phyloP scores from a whole-genome alignment of 2,113 vertebrate genomes.

The Esox niger region DNA sequence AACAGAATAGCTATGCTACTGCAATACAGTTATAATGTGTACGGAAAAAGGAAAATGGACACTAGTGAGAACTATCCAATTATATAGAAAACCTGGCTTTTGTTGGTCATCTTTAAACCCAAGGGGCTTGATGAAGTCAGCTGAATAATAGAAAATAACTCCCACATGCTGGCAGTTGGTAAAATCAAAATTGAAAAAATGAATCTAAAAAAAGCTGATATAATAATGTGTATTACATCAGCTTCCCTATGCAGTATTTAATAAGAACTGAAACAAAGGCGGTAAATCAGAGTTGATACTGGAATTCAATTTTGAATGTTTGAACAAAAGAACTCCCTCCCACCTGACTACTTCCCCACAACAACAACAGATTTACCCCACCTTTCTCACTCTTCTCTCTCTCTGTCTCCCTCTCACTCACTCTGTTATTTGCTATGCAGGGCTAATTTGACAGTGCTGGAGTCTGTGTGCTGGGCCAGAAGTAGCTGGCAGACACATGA shows the following conservation, averaged over 20 bases:
- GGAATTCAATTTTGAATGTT: constrained; percentile 61
- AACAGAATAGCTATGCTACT: neutral
- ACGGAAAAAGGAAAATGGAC: too few relatives aligned
- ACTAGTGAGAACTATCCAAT: neutral
- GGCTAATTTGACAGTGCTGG: constrained; percentile 78
- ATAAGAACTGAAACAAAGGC: constrained; percentile 14
- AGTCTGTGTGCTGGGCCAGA: constrained; percentile 72
- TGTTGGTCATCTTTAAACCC: too few relatives aligned
- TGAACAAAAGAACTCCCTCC: constrained; percentile 63
- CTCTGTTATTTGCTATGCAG: constrained; percentile 79
- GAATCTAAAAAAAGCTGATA: neutral
- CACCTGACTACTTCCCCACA: constrained; percentile 64
- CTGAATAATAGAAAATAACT: neutral
- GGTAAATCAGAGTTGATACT: constrained; percentile 46
- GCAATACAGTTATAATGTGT: neutral
- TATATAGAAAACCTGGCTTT: too few relatives aligned
- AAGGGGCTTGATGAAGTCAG: neutral
- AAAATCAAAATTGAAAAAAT: neutral
- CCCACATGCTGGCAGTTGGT: neutral
- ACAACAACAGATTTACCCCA: constrained; percentile 51
- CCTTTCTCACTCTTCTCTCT: constrained; percentile 20
- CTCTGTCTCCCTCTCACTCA: constrained; percentile 39
- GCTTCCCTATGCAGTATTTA: constrained; percentile 24
- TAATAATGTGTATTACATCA: neutral
- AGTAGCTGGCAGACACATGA: constrained; percentile 85